phyloP scores from a whole-genome alignment of 64 coral and sea anemone genomes.

The Montipora foliosa region DNA sequence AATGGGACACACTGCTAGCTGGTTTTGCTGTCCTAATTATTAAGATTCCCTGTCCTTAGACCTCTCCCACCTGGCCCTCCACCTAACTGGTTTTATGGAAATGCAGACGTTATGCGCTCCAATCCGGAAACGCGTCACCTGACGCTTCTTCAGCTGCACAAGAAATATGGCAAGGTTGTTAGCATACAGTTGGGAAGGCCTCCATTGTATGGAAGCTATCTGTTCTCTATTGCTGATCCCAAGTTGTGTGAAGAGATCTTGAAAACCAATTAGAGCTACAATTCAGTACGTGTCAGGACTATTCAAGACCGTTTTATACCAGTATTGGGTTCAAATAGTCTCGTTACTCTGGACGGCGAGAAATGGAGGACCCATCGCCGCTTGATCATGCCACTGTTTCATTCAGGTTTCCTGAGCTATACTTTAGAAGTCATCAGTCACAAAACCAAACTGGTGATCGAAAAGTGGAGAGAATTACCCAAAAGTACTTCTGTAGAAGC shows the following conservation, averaged over 20 bases:
- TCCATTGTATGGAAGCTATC: neutral
- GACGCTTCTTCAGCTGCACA: slow-evolving; percentile 14
- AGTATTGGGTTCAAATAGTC: neutral
- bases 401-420: slow-evolving; percentile 25
- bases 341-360: slow-evolving; percentile 11
- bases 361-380: slow-evolving; percentile 31
- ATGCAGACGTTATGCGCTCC: slow-evolving; percentile 5
- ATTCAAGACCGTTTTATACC: slow-evolving; percentile 25
- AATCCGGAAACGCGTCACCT: slow-evolving; percentile 26
- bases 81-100: slow-evolving; percentile 38
- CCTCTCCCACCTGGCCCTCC: slow-evolving; percentile 22
- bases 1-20: no score
- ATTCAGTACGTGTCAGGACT: neutral
- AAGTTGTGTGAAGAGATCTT: slow-evolving; percentile 29
- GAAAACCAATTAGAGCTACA: slow-evolving; percentile 36
- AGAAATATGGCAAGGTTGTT: slow-evolving; percentile 53
- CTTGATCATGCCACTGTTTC: slow-evolving; percentile 41
- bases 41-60: neutral
- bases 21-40: neutral
- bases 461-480: neutral
- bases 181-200: slow-evolving; percentile 29
- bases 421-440: slow-evolving; percentile 6
- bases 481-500: slow-evolving; percentile 4
- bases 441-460: neutral
- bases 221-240: slow-evolving; percentile 41